Evolutionary conservation across 2,888 invertebrate species (phyloP).

Genomic region (Lasioglossum calceatum): DNA sequence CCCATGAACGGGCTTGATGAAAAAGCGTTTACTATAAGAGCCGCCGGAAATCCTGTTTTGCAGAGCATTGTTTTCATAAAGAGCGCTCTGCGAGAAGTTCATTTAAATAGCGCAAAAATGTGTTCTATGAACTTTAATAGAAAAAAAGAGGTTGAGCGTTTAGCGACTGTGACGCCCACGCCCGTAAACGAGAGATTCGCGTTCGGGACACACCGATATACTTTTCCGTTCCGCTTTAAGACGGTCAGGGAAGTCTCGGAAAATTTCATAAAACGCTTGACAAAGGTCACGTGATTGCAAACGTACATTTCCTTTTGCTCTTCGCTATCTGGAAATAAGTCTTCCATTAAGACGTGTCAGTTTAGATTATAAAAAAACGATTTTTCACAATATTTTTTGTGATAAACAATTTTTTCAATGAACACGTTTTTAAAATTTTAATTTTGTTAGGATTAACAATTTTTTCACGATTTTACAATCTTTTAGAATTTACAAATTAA

Average conservation of each 20-base stretch:
- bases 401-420: no score
- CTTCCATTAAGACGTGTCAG: no score
- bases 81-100: no score
- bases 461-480: no score
- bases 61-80: constrained; percentile 17
- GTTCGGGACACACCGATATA: neutral
- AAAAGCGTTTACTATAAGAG: neutral
- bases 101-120: neutral
- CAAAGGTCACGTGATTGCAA: neutral
- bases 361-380: no score
- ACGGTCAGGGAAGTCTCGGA: neutral
- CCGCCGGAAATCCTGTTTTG: neutral
- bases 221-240: neutral
- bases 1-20: neutral
- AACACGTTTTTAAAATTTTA: no score
- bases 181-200: constrained; percentile 5
- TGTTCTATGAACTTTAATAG: constrained; percentile 23
- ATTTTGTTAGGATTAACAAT: no score
- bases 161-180: neutral
- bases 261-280: neutral
- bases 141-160: constrained; percentile 1
- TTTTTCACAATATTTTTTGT: no score
- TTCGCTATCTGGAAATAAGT: no score
- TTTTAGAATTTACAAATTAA: no score
- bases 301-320: neutral